Conservation (phyloP, 2,888 invertebrate species). For the Molorchus minor region DNA sequence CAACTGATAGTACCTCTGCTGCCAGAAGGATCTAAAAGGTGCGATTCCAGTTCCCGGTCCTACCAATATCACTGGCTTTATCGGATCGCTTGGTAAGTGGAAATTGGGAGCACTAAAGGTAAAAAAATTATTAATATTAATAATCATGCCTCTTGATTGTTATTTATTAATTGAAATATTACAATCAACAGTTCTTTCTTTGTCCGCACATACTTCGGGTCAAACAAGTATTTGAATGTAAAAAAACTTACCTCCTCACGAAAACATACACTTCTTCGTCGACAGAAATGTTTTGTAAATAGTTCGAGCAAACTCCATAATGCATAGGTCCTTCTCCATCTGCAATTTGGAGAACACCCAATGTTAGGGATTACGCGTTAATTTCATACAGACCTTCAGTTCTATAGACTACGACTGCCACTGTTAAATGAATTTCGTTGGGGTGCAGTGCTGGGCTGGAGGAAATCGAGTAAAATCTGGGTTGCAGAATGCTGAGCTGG, state of each 20-base stretch:
- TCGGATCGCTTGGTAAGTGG: constrained; percentile 80
- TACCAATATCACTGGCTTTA: constrained; percentile 84
- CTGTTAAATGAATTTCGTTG: constrained; percentile 87
- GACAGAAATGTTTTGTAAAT: constrained; percentile 78
- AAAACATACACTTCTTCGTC: constrained; percentile 80
- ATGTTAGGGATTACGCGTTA: not conserved
- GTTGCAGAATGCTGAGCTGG: constrained; percentile 85
- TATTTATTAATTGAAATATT: no score
- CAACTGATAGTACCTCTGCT: constrained; percentile 69
- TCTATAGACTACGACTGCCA: constrained; percentile 88
- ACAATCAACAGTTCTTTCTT: no score
- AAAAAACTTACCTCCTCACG: constrained; percentile 74
- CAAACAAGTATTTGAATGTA: no score
- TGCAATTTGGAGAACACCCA: constrained; percentile 52
- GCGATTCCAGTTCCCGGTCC: constrained; percentile 95
- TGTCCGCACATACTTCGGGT: no score
- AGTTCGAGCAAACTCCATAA: constrained; percentile 94
- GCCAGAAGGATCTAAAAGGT: constrained; percentile 92
- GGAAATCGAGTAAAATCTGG: constrained; percentile 94
- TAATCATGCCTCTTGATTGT: no score
- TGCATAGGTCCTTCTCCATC: constrained; percentile 86
- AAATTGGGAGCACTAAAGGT: constrained; percentile 81
- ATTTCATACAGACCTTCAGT: constrained; percentile 72
- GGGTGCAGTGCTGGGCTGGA: constrained; percentile 82
- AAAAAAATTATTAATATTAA: constrained; percentile 11